phyloP scores from a whole-genome alignment of 2,797 vertebrate species.

The Chloroceryle amazona region DNA sequence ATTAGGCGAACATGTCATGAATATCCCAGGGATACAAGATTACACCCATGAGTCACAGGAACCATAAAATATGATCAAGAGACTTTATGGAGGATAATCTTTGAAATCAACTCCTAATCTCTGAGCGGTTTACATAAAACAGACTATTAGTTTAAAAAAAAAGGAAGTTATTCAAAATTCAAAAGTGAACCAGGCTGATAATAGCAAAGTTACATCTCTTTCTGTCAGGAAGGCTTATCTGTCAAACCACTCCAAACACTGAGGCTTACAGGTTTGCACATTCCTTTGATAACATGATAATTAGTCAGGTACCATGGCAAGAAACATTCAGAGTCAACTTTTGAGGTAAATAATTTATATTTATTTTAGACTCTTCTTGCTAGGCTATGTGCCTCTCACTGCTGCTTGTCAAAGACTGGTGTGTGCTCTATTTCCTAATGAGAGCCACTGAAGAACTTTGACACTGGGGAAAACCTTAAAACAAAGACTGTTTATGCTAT shows the following conservation, averaged over 20 bases:
- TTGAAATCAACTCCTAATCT: constrained; percentile 62
- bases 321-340: constrained; percentile 29
- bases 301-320: constrained; percentile 8
- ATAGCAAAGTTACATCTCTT: not conserved
- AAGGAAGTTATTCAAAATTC: not conserved
- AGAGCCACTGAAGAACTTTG: not conserved
- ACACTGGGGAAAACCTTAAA: not conserved
- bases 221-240: not conserved
- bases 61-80: constrained; percentile 67
- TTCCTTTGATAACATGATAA: constrained; percentile 40
- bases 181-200: not conserved
- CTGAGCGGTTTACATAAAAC: not conserved
- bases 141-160: not conserved
- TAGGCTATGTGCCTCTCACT: not conserved
- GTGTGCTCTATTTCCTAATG: not conserved
- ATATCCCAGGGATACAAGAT: constrained; percentile 59
- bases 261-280: not conserved
- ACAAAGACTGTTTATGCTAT: constrained; percentile 24
- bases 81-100: constrained; percentile 60
- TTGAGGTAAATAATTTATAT: constrained; percentile 6
- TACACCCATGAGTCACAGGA: constrained; percentile 6
- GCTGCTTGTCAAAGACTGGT: not conserved
- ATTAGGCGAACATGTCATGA: constrained; percentile 35
- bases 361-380: constrained; percentile 1
- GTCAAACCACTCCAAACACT: not conserved